Conservation (phyloP, 2,888 invertebrate genomes). For the Drosophila barbarae region DNA sequence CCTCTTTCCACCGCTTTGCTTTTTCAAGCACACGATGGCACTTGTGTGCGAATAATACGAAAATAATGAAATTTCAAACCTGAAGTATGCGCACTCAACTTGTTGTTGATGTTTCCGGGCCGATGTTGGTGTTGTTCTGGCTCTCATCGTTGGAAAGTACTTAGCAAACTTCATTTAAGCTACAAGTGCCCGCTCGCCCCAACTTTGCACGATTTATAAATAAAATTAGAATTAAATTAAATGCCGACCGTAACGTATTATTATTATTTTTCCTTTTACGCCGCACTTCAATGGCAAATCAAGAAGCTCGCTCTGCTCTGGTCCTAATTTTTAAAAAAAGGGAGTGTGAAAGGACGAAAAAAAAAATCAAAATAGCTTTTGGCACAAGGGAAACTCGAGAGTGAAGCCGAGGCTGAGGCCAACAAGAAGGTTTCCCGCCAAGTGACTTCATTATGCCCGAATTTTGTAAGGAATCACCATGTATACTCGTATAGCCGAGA, state of each 20-base stretch:
- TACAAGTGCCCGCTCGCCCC: constrained; percentile 52
- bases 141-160: constrained; percentile 62
- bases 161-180: constrained; percentile 73
- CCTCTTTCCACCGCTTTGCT: constrained; percentile 9
- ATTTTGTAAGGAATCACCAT: constrained; percentile 62
- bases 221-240: constrained; percentile 68
- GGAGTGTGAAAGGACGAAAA: constrained; percentile 22
- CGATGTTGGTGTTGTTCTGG: constrained; percentile 22
- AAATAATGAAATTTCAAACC: constrained; percentile 74
- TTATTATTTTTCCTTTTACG: constrained; percentile 50
- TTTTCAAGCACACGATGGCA: constrained; percentile 36
- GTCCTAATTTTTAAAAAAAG: constrained; percentile 57
- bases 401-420: not conserved
- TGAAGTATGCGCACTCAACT: constrained; percentile 54
- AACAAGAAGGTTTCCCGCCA: constrained; percentile 41
- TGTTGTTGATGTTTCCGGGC: constrained; percentile 27
- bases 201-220: constrained; percentile 35
- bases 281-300: constrained; percentile 64
- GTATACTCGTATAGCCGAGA: constrained; percentile 32
- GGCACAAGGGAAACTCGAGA: constrained; percentile 16
- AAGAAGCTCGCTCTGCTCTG: constrained; percentile 50
- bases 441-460: constrained; percentile 69
- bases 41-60: constrained; percentile 61
- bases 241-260: constrained; percentile 52
- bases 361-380: constrained; percentile 43